Evolutionary conservation across 1,140 invertebrate species (phyloP), one percentile per base, ranked within the genome.

Genomic region (Diplogasteroides magnus): DNA sequence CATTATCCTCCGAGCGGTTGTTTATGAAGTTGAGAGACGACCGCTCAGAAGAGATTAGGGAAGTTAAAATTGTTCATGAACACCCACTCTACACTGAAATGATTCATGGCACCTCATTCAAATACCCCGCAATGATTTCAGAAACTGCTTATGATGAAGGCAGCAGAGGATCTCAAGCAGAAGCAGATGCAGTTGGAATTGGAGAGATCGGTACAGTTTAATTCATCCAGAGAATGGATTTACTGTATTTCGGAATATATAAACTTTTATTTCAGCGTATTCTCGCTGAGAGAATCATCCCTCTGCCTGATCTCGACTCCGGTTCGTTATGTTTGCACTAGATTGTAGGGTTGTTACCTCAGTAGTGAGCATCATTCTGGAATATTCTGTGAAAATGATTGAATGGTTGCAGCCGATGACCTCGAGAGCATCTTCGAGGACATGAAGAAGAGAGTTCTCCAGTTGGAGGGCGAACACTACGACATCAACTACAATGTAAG

Each of bases 111-210:
- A n/a, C n/a, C n/a, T n/a, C n/a, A n/a, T n/a, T n/a, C n/a, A 23
- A 67, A 27, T 37, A 14, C 14, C n/a, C 61, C 19, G 15, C 14
- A 27, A 58, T 64, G 57, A 60, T 79, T 84, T 25, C 77, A 88
- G 86, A 83, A 95, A 87, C 87, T 98, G 87, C 88, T 98, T 87
- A 93, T 95, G 90, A 94, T 97, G 87, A 97, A 97, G 89, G 94
- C 95, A 83, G 94, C 95, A 80, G 94, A 97, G 86, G 94, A 97
- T 86, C 88, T 98, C 87, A 97, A 97, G 87, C 95, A 95, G 84
- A 93, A 97, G 87, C 94, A 97, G 85, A 93, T 96, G 86, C 90
- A 92, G 83, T 97, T 97, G 88, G 92, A 93, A 28, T 91, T 92
- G 74, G 94, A 97, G 85, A 91, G 94, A 84, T 94, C 93, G n/a